Conservation (phyloP, 1,140 invertebrate species). For the Coptotermes formosanus region DNA sequence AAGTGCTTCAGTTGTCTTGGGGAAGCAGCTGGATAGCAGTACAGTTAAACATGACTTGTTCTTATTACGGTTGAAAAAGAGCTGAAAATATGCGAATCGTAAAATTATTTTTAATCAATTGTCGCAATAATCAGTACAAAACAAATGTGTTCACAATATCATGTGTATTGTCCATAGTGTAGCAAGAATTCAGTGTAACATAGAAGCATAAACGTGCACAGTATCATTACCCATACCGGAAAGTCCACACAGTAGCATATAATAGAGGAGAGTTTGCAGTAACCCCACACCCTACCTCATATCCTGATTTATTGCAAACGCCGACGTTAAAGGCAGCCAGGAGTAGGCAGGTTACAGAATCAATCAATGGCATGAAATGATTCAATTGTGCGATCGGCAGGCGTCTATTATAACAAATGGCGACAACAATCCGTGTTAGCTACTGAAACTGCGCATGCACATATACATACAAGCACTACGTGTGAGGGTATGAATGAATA, state of each 20-base stretch:
- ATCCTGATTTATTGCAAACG: constrained; percentile 22
- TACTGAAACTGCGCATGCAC: not conserved
- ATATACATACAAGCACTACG: not conserved
- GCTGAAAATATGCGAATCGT: too few species aligned
- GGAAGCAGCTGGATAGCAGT: too few species aligned
- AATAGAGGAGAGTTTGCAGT: not conserved
- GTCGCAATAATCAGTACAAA: not conserved
- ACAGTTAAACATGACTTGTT: too few species aligned
- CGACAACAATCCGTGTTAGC: not conserved
- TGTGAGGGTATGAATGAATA: not conserved
- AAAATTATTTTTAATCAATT: too few species aligned
- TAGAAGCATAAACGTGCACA: not conserved
- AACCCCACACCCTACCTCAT: not conserved
- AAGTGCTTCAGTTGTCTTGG: too few species aligned
- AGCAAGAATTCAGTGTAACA: not conserved
- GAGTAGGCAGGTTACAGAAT: constrained; percentile 14
- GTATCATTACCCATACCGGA: not conserved
- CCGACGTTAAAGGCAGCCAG: not conserved
- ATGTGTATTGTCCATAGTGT: not conserved
- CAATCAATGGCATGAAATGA: constrained; percentile 29
- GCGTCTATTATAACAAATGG: constrained; percentile 23
- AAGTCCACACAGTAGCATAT: constrained; percentile 5
- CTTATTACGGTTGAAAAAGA: too few species aligned
- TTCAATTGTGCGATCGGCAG: constrained; percentile 28
- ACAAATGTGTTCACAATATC: not conserved